These are phyloP conservation scores for Aleadryas rufinucha DNA, from an alignment of 2,113 vertebrate species.

Conservation along the genomic window DNA sequence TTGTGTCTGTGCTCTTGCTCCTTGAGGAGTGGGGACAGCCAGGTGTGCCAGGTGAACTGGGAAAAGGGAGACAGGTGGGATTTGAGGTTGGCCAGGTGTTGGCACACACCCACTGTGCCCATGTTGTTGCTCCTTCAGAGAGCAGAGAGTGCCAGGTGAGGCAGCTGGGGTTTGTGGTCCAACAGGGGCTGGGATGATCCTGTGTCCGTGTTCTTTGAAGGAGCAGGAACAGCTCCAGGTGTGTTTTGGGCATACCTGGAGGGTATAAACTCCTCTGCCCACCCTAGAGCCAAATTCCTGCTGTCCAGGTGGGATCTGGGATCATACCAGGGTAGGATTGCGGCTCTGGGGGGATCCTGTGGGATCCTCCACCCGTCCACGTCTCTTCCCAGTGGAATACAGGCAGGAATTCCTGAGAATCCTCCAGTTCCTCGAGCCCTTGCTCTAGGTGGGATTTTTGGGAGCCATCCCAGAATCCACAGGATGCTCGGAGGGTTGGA, in stretches of 20 bases:
- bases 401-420: too few species aligned
- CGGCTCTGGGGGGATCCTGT: too few species aligned
- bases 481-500: too few species aligned
- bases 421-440: too few species aligned
- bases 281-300: not conserved
- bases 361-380: not conserved
- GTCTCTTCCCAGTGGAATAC: too few species aligned
- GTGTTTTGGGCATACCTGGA: not conserved
- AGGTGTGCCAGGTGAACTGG: constrained; percentile 6
- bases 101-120: fast-evolving
- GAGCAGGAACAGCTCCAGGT: not conserved
- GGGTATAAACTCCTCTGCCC: not conserved
- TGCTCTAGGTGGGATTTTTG: too few species aligned
- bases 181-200: not conserved
- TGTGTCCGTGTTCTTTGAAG: not conserved
- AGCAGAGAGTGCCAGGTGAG: not conserved
- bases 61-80: not conserved
- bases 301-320: not conserved
- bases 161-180: fast-evolving
- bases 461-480: too few species aligned
- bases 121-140: not conserved
- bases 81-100: fast-evolving
- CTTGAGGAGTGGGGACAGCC: too few species aligned
- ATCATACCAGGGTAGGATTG: not conserved
- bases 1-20: too few species aligned